Evolutionary conservation across 1,140 invertebrate genomes (phyloP).

Genomic region (Drosophila auraria): DNA sequence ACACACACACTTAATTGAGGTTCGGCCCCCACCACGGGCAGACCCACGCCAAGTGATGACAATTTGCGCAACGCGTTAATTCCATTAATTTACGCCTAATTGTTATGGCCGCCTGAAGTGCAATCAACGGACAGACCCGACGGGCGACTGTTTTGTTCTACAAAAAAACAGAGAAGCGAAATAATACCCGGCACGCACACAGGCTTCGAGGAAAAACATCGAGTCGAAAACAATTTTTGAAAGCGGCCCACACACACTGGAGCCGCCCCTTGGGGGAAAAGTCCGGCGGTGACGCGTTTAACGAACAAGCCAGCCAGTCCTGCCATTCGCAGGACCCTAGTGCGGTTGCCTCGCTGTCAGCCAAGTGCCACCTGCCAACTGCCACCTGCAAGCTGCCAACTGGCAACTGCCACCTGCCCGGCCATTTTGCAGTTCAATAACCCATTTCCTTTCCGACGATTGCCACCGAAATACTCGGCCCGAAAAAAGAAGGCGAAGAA

Average conservation of each 20-base stretch:
- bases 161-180: slow-evolving; percentile 10
- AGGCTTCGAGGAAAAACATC: slow-evolving; percentile 13
- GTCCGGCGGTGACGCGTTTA: slow-evolving; percentile 46
- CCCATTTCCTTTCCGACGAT: slow-evolving; percentile 41
- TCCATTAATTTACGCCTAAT: slow-evolving; percentile 79
- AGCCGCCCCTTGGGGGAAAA: slow-evolving; percentile 19
- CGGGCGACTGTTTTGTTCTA: slow-evolving; percentile 44
- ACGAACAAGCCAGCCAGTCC: slow-evolving; percentile 34
- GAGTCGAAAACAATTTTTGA: slow-evolving; percentile 47
- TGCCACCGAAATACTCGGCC: background rate
- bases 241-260: slow-evolving; percentile 12
- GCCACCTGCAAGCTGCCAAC: slow-evolving; percentile 22
- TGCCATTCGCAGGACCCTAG: slow-evolving; percentile 48
- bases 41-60: slow-evolving; percentile 43
- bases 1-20: slow-evolving; percentile 27
- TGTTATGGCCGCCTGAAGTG: slow-evolving; percentile 78
- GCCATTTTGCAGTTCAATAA: slow-evolving; percentile 71
- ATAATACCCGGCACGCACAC: slow-evolving; percentile 38
- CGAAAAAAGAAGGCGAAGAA: too few relatives aligned
- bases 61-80: slow-evolving; percentile 76
- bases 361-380: slow-evolving; percentile 19
- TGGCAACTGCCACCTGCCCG: slow-evolving; percentile 6
- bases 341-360: slow-evolving; percentile 38
- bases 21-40: background rate
- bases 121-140: slow-evolving; percentile 61